Percentiles rank a stretch among this genome's conserved stretches.
Evolutionary conservation across 2,113 vertebrate species (phyloP).

Genomic region (Trinectes maculatus): DNA sequence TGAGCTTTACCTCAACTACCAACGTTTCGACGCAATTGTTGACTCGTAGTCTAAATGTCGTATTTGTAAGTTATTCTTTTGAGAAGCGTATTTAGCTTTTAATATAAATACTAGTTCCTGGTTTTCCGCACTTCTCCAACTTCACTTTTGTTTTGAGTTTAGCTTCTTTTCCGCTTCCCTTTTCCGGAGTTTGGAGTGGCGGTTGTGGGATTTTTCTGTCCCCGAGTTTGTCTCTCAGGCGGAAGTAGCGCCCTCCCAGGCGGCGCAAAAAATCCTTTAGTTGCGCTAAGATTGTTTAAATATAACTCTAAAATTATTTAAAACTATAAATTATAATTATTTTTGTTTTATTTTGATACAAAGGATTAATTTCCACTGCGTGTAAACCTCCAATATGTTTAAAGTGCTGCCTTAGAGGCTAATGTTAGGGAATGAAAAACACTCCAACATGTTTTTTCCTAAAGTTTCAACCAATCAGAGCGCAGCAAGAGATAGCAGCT

Average conservation of each 20-base stretch:
- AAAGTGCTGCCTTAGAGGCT: accelerated
- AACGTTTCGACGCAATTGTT: neutral
- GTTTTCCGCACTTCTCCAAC: constrained; percentile 1
- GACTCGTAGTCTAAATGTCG: neutral
- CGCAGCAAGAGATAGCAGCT: neutral
- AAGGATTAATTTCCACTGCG: too few species aligned
- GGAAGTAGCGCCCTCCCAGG: accelerated
- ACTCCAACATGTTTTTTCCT: neutral
- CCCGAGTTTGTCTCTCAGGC: constrained; percentile 19
- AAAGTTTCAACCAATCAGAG: constrained; percentile 43
- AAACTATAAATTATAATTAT: too few species aligned
- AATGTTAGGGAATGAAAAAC: accelerated
- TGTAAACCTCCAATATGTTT: too few species aligned
- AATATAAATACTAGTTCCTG: neutral
- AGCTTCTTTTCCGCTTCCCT: constrained; percentile 60
- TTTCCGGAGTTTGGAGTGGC: constrained; percentile 71
- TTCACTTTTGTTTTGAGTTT: constrained; percentile 23
- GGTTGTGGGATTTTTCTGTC: accelerated
- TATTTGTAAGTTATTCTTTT: neutral
- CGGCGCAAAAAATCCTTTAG: accelerated
- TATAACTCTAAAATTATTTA: too few species aligned
- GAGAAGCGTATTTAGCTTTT: accelerated
- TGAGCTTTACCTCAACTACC: neutral
- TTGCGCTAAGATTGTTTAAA: accelerated
- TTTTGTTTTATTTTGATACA: too few species aligned